phyloP scores from a whole-genome alignment of 2,888 invertebrate genomes.

The Parascotia fuliginaria region DNA sequence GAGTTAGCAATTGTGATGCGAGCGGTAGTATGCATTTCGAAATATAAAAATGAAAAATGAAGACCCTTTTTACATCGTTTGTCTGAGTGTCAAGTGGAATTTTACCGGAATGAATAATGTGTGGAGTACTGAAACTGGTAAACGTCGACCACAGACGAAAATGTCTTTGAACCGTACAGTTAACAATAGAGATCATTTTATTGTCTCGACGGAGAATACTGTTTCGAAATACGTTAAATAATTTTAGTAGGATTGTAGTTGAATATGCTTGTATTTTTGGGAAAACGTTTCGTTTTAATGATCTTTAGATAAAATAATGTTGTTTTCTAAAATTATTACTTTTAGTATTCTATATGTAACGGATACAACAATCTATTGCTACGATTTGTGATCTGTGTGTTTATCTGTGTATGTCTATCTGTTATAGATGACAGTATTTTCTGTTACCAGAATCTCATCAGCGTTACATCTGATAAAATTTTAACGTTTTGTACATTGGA shows the following conservation, averaged over 20 bases:
- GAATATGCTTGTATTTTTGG: too few species aligned
- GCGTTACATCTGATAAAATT: too few species aligned
- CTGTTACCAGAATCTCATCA: too few species aligned
- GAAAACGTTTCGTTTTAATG: too few species aligned
- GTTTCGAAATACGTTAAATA: neutral
- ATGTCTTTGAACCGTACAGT: slow-evolving; percentile 6
- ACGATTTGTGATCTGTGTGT: too few species aligned
- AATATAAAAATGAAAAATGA: slow-evolving; percentile 18
- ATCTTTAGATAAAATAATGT: too few species aligned
- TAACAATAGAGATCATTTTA: slow-evolving; percentile 4
- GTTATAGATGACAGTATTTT: too few species aligned
- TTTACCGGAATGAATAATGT: slow-evolving; percentile 11
- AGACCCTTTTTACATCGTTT: slow-evolving; percentile 10
- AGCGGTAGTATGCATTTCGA: slow-evolving; percentile 22
- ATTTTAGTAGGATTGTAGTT: neutral
- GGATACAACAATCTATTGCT: too few species aligned
- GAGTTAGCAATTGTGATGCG: slow-evolving; percentile 24
- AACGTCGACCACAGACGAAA: slow-evolving; percentile 1
- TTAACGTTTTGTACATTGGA: too few species aligned
- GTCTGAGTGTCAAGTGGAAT: slow-evolving; percentile 14
- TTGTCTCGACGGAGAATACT: neutral
- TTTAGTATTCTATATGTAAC: too few species aligned
- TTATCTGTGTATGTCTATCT: too few species aligned
- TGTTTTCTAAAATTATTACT: too few species aligned
- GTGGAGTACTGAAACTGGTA: slow-evolving; percentile 1